phyloP scores from a whole-genome alignment of 2,888 invertebrate genomes.

The Agrochola lychnidis region DNA sequence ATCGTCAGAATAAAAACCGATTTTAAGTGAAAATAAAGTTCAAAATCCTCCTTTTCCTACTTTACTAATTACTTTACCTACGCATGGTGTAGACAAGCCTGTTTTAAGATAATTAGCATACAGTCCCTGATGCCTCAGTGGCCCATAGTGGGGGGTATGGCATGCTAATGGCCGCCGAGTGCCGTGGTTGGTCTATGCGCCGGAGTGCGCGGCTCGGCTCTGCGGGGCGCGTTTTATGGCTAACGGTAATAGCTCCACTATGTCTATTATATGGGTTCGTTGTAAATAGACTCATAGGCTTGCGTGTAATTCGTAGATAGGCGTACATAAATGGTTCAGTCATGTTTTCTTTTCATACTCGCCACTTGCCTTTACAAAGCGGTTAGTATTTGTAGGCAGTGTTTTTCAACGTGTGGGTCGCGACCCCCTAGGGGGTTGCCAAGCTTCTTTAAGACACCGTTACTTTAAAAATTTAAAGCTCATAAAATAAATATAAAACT shows the following conservation, averaged over 20 bases:
- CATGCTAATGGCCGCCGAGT: constrained; percentile 42
- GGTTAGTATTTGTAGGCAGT: background rate
- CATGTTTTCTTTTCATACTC: background rate
- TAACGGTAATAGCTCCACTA: constrained; percentile 21
- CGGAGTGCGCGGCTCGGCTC: constrained; percentile 2
- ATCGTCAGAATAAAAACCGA: background rate
- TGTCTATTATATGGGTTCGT: constrained; percentile 28
- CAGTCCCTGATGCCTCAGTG: constrained; percentile 19
- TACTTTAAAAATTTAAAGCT: too few relatives aligned
- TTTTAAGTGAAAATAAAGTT: constrained; percentile 4
- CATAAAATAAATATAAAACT: too few relatives aligned
- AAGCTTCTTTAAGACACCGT: too few relatives aligned
- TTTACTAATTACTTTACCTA: constrained; percentile 16
- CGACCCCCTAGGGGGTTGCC: too few relatives aligned
- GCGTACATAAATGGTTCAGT: background rate
- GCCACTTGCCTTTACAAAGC: background rate
- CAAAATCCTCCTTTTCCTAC: background rate
- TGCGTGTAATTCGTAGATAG: constrained; percentile 1
- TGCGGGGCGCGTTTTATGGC: constrained; percentile 46
- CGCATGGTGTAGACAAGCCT: constrained; percentile 2
- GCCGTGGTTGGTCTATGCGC: constrained; percentile 51
- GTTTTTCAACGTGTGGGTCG: too few relatives aligned
- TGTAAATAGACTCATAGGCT: constrained; percentile 16
- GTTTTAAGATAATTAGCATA: constrained; percentile 39
- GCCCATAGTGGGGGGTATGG: constrained; percentile 32